phyloP scores from a whole-genome alignment of 2,797 vertebrate genomes.

The Coilia nasus region DNA sequence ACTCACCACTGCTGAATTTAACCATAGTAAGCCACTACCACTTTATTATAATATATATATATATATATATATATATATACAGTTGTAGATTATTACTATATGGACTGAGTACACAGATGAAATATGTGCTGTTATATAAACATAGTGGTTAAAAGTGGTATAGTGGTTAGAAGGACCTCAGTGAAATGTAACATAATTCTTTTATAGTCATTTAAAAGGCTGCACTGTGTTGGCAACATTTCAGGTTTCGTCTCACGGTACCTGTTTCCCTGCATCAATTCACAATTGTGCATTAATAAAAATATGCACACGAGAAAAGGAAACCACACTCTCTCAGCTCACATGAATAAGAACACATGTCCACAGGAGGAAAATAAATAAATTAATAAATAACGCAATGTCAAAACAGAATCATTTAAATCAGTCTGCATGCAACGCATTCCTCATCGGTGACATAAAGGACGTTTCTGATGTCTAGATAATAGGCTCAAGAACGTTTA shows the following conservation, averaged over 20 bases:
- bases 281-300: slow-evolving; percentile 1
- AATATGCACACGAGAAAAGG: neutral
- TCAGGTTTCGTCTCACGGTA: neutral
- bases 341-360: neutral
- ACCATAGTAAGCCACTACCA: no score
- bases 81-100: neutral
- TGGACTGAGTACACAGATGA: slow-evolving; percentile 40
- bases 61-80: neutral
- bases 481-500: slow-evolving; percentile 21
- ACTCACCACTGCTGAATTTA: neutral
- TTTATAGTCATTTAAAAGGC: neutral
- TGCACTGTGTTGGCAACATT: neutral
- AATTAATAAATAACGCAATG: neutral
- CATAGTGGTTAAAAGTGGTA: no score
- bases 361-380: neutral
- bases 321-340: neutral
- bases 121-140: no score
- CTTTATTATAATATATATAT: neutral
- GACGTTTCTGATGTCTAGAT: slow-evolving; percentile 21
- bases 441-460: slow-evolving; percentile 14
- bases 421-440: neutral
- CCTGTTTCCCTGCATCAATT: neutral
- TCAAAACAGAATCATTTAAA: slow-evolving; percentile 11
- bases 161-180: neutral
- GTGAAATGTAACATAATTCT: neutral